These are phyloP conservation scores for Remorina albescens DNA, from an alignment of 2,797 vertebrate species.

Conservation along the genomic window DNA sequence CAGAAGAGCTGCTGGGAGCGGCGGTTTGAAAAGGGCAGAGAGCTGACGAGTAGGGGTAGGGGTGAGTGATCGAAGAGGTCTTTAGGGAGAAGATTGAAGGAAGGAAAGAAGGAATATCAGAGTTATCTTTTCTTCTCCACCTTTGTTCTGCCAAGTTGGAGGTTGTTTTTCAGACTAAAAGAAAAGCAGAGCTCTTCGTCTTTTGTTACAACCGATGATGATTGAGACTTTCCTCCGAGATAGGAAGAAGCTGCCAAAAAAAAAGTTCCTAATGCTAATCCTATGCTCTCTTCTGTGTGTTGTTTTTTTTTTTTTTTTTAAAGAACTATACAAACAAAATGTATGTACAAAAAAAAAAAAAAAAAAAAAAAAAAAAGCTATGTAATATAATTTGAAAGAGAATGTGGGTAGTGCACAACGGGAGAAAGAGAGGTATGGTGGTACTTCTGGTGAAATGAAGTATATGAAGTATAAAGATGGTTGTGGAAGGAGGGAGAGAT, in stretches of 20 bases:
- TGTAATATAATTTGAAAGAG: slow-evolving; percentile 80
- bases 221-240: slow-evolving; percentile 67
- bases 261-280: slow-evolving; percentile 71
- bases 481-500: slow-evolving; percentile 43
- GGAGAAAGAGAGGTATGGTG: slow-evolving; percentile 52
- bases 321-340: slow-evolving; percentile 80
- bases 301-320: slow-evolving; percentile 83
- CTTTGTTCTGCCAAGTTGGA: slow-evolving; percentile 62
- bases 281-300: slow-evolving; percentile 77
- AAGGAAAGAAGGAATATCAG: slow-evolving; percentile 65
- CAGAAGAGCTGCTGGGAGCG: slow-evolving; percentile 92
- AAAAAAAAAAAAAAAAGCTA: too few species aligned
- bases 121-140: slow-evolving; percentile 59
- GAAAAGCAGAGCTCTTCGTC: slow-evolving; percentile 58
- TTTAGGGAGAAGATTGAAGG: slow-evolving; percentile 66
- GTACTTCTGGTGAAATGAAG: slow-evolving; percentile 62
- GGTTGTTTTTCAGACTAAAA: slow-evolving; percentile 68
- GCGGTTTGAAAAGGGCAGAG: slow-evolving; percentile 85
- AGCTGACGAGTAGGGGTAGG: not conserved
- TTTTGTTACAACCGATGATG: slow-evolving; percentile 52
- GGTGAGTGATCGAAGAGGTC: slow-evolving; percentile 61
- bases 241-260: slow-evolving; percentile 85
- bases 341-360: slow-evolving; percentile 75
- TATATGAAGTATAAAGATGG: slow-evolving; percentile 35
- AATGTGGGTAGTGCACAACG: slow-evolving; percentile 72